phyloP scores from a whole-genome alignment of 2,888 invertebrate genomes.

The Caenorhabditis parvicauda region DNA sequence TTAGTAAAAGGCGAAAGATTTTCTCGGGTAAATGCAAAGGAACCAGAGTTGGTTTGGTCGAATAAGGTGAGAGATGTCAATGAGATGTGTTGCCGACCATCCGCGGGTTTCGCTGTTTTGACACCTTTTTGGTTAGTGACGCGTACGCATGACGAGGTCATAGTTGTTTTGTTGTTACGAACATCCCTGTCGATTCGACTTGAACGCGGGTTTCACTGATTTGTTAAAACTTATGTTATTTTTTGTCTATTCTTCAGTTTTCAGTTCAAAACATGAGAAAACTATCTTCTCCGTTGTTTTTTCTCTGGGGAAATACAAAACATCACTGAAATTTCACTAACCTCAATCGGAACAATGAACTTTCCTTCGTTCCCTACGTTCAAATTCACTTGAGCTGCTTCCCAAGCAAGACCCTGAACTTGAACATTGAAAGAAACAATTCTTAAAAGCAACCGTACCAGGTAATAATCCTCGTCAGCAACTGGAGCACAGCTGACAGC shows the following conservation, averaged over 20 bases:
- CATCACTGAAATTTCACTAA: too few species aligned
- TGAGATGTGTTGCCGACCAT: too few species aligned
- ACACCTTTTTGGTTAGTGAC: too few species aligned
- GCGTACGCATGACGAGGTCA: too few species aligned
- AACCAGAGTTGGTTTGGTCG: conserved; percentile 8
- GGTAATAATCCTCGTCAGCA: too few species aligned
- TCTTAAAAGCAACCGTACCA: too few species aligned
- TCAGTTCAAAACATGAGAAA: background rate
- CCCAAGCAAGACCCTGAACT: conserved; percentile 39
- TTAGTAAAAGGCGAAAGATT: conserved; percentile 46
- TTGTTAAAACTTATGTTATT: background rate
- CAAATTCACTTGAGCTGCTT: conserved; percentile 34
- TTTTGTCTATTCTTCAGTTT: background rate
- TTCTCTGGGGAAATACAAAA: background rate
- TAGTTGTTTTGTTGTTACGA: too few species aligned
- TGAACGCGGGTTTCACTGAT: background rate
- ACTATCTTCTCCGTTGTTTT: background rate
- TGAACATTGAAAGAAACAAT: too few species aligned
- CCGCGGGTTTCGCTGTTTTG: too few species aligned
- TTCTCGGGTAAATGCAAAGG: conserved; percentile 19
- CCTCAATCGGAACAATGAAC: conserved; percentile 33
- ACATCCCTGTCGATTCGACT: background rate
- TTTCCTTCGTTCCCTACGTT: conserved; percentile 28
- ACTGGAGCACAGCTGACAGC: too few species aligned
- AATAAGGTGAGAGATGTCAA: too few species aligned